Percentiles rank a stretch among this genome's conserved stretches.
phyloP scores from a whole-genome alignment of 2,888 invertebrate species.

The Oligia latruncula region DNA sequence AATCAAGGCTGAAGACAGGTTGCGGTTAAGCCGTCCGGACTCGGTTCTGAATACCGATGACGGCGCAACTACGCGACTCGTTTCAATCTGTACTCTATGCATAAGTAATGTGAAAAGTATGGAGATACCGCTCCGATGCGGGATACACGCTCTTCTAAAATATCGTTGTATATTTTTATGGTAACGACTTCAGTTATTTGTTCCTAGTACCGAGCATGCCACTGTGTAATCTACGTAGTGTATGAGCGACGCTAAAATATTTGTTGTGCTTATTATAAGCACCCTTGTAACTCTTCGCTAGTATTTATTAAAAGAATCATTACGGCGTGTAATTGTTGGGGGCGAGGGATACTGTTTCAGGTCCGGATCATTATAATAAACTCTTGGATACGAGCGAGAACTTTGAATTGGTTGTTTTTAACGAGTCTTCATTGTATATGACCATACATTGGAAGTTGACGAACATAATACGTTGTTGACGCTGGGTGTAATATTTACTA shows the following conservation, averaged over 20 bases:
- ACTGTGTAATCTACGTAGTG: conserved; percentile 53
- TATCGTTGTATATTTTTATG: conserved; percentile 87
- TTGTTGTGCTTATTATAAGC: conserved; percentile 33
- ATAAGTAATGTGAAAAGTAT: conserved; percentile 90
- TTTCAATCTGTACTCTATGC: conserved; percentile 90
- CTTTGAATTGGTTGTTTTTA: background rate
- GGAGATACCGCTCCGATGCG: conserved; percentile 84
- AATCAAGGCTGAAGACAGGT: conserved; percentile 83
- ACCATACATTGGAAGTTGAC: background rate
- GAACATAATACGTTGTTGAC: background rate
- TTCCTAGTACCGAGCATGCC: conserved; percentile 72
- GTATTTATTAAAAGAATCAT: conserved; percentile 48
- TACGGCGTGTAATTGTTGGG: conserved; percentile 26
- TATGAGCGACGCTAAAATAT: conserved; percentile 47
- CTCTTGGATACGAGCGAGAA: background rate
- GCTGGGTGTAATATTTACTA: background rate
- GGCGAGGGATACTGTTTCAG: conserved; percentile 8
- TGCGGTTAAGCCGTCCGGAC: conserved; percentile 83
- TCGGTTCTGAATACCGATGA: conserved; percentile 87
- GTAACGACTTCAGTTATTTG: conserved; percentile 85
- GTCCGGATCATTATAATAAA: conserved; percentile 9
- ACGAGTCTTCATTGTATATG: conserved; percentile 11
- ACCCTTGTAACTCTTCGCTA: conserved; percentile 21
- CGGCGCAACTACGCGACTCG: conserved; percentile 84
- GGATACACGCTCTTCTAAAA: conserved; percentile 85